These are phyloP conservation scores for Drosophila setosimentum DNA, from an alignment of 2,888 invertebrate species.

Conservation along the genomic window DNA sequence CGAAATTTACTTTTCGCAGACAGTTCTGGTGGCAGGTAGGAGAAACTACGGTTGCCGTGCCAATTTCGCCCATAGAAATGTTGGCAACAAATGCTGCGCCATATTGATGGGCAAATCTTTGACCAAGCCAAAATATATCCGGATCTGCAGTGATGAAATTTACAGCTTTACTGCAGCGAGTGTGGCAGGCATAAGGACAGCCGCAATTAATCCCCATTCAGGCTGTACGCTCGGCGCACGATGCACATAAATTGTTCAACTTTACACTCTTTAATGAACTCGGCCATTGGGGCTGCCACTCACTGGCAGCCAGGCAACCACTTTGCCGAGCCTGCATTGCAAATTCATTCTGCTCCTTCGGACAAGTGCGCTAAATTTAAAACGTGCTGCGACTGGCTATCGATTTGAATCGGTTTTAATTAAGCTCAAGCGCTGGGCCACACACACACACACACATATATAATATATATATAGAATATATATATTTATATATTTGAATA, in stretches of 20 bases:
- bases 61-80: neutral
- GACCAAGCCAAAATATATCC: slow-evolving; percentile 7
- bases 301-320: neutral
- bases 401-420: slow-evolving; percentile 69
- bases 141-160: slow-evolving; percentile 33
- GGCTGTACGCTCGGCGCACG: slow-evolving; percentile 46
- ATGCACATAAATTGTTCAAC: slow-evolving; percentile 74
- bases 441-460: slow-evolving; percentile 22
- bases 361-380: slow-evolving; percentile 66
- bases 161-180: slow-evolving; percentile 48
- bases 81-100: slow-evolving; percentile 6
- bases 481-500: slow-evolving; percentile 49
- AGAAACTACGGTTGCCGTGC: neutral
- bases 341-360: no score
- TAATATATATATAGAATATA: slow-evolving; percentile 24
- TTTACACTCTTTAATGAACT: slow-evolving; percentile 74
- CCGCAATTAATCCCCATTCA: slow-evolving; percentile 54
- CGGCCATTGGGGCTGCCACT: slow-evolving; percentile 26
- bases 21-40: neutral
- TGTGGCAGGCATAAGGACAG: slow-evolving; percentile 19
- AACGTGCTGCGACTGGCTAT: slow-evolving; percentile 61
- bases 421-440: slow-evolving; percentile 50
- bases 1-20: neutral
- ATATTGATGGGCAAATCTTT: slow-evolving; percentile 31
- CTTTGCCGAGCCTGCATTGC: neutral